Conservation (phyloP, 1,140 invertebrate genomes). For the Psilanteris sp. region DNA sequence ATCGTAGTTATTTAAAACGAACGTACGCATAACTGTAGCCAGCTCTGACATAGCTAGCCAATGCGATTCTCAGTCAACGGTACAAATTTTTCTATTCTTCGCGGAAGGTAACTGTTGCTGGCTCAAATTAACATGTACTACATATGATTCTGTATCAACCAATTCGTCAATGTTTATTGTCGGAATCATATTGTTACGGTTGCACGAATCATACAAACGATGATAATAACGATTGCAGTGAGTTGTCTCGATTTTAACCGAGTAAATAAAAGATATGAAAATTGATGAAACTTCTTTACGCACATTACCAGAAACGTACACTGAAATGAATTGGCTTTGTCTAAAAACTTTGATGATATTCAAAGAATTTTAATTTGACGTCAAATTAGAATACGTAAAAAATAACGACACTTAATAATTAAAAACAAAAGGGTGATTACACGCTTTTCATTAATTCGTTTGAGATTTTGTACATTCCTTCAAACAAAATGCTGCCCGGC, state of each 20-base stretch:
- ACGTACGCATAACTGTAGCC: constrained; percentile 24
- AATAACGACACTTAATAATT: no score
- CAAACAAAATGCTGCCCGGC: no score
- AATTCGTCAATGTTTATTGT: constrained; percentile 53
- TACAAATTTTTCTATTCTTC: constrained; percentile 65
- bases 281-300: constrained; percentile 27
- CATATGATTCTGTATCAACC: constrained; percentile 48
- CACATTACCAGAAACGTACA: constrained; percentile 17
- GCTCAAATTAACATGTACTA: constrained; percentile 55
- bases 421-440: no score
- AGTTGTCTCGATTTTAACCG: constrained; percentile 28
- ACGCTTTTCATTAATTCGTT: no score
- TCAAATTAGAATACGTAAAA: no score
- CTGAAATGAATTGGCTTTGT: constrained; percentile 2
- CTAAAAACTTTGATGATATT: no score
- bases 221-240: constrained; percentile 19
- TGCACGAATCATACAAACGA: constrained; percentile 21
- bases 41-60: constrained; percentile 43
- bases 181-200: constrained; percentile 47
- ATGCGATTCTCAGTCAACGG: constrained; percentile 46
- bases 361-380: no score
- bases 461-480: no score
- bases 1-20: constrained; percentile 19
- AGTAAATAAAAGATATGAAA: not conserved
- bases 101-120: constrained; percentile 47